Base-by-base conservation (phyloP, 1,140 invertebrate genomes). In the Colletes latitarsis region DNA sequence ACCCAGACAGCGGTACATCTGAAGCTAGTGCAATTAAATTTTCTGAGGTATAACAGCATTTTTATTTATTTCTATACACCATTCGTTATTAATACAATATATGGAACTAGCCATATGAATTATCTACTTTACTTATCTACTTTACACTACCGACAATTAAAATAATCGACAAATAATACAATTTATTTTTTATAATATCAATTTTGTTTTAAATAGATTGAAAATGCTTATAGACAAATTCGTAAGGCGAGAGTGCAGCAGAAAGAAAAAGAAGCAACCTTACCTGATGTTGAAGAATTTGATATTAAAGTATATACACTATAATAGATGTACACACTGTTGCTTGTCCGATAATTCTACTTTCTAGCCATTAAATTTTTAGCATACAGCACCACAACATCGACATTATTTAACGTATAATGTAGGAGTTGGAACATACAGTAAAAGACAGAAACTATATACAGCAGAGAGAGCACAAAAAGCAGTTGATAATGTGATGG, bases 331-430 rank as follows among this genome's bases (percentile, higher is more conserved):
- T 66, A 52, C n/a, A 58, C 57, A 58, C 21, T 78, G 58, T 60
- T 10, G 14, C 68, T 46, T 66, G 53, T 66, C 30, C 30, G 30
- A 72, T 76, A 68, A 5, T 52, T 68, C 78, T 73, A 78, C 81
- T 64, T 68, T 3, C 5, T 15, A 64, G 74, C 77, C 77, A 62
- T 72, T 76, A 57, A 53, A 79, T 88, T 89, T 93, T 74, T 87
- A 97, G 95, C 97, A 98, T 88, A 98, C 96, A 79, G 96, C 96
- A 21, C 97, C 97, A 0, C 97, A 98, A 91, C 98, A 98, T 90
- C 94, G 98, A 46, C 97, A 98, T 88, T 98, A 97, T 90, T 93
- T 98, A 58, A 96, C 94, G 76, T 97, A 95, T 91, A 97, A 97
- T 84, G 91, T 96, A 14, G 97, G 97, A 1, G 90, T 94, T 70